Percentiles rank a stretch among this genome's conserved stretches.
Conservation (phyloP, 2,888 invertebrate genomes). For the Caenorhabditis zanzibari region DNA sequence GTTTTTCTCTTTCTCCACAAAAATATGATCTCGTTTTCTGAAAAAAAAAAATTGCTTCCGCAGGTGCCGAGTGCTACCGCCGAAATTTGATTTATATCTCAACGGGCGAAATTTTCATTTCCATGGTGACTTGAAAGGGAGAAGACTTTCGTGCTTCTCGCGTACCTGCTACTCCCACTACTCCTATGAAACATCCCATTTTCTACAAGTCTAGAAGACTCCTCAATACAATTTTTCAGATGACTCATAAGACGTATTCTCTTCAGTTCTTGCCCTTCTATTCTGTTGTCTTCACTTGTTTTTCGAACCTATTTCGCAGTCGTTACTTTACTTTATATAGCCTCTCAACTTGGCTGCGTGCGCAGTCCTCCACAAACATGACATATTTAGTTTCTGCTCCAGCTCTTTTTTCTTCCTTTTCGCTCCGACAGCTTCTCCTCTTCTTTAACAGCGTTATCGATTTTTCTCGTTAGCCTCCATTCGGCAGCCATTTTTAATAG, state of each 20-base stretch:
- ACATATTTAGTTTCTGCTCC: constrained; percentile 43
- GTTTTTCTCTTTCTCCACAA: too few species aligned
- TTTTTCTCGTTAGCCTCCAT: constrained; percentile 4
- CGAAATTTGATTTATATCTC: constrained; percentile 19
- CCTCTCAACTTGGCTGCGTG: constrained; percentile 26
- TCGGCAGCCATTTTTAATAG: constrained; percentile 27
- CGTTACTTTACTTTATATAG: constrained; percentile 37
- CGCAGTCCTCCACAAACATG: constrained; percentile 31
- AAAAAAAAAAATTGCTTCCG: not conserved
- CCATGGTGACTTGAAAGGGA: constrained; percentile 4
- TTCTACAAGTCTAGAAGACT: not conserved
- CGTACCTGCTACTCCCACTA: not conserved
- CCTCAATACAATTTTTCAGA: not conserved
- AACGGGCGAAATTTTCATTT: constrained; percentile 5
- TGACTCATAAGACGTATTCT: constrained; percentile 8
- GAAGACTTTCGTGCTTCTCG: not conserved
- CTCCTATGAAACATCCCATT: not conserved
- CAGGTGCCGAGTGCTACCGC: not conserved
- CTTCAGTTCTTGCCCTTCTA: not conserved
- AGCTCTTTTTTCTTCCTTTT: constrained; percentile 21
- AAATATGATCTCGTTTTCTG: not conserved
- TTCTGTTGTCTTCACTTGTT: constrained; percentile 9
- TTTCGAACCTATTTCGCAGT: constrained; percentile 28
- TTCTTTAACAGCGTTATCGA: constrained; percentile 15
- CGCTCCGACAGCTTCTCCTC: constrained; percentile 4